These are phyloP conservation scores for Antennarius striatus DNA, from an alignment of 2,113 vertebrate species.

Conservation along the genomic window DNA sequence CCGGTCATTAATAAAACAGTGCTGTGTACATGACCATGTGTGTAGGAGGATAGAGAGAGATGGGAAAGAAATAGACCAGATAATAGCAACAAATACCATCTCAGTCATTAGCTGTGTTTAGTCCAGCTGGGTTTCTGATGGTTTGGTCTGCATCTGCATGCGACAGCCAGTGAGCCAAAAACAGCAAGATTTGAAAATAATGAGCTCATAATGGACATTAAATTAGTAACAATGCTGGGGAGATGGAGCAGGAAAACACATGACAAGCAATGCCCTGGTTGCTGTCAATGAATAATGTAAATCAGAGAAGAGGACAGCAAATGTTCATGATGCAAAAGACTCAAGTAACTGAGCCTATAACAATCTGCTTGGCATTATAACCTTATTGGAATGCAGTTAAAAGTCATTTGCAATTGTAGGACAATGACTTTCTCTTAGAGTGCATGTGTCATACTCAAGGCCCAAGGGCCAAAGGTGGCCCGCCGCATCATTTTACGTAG, in stretches of 20 bases:
- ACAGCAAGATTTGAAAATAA: constrained; percentile 43
- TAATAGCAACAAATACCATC: not conserved
- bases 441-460: too few relatives aligned
- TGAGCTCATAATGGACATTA: constrained; percentile 28
- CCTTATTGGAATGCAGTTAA: too few relatives aligned
- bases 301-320: not conserved
- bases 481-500: too few relatives aligned
- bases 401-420: too few relatives aligned
- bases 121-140: constrained; percentile 17
- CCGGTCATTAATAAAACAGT: constrained; percentile 30
- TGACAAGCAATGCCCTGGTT: not conserved
- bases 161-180: constrained; percentile 11
- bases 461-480: too few relatives aligned
- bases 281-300: constrained; percentile 5
- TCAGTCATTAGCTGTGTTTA: constrained; percentile 36
- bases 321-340: not conserved
- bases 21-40: not conserved
- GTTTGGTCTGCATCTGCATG: constrained; percentile 28
- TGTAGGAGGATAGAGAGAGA: not conserved
- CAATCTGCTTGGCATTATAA: not conserved
- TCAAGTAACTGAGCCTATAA: too few relatives aligned
- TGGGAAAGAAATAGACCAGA: not conserved
- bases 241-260: constrained; percentile 8
- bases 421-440: too few relatives aligned
- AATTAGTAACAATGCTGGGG: constrained; percentile 24